Percentiles rank a stretch among this genome's conserved stretches.
Conservation (phyloP, 2,113 vertebrate species). For the Spea bombifrons region DNA sequence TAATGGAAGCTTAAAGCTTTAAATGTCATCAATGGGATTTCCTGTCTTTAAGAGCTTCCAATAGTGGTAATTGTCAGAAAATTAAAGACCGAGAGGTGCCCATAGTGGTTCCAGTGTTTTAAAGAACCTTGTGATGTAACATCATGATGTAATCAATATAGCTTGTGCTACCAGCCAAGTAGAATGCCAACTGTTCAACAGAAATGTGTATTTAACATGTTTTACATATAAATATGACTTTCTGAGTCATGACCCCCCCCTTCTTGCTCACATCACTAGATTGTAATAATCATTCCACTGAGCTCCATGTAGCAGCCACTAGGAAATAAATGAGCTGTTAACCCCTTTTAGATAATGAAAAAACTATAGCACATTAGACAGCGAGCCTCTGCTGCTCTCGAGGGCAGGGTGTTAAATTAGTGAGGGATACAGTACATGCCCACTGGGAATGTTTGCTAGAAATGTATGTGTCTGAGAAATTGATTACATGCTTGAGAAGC, state of each 20-base stretch:
- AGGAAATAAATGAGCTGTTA: not conserved
- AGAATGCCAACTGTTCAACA: not conserved
- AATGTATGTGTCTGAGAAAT: slow-evolving; percentile 39
- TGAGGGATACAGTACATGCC: slow-evolving; percentile 34
- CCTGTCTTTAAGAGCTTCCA: slow-evolving; percentile 1
- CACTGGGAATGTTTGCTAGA: slow-evolving; percentile 40
- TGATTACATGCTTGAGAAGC: slow-evolving; percentile 41
- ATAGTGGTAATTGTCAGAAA: slow-evolving; percentile 20
- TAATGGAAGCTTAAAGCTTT: slow-evolving; percentile 3
- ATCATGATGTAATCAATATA: not conserved
- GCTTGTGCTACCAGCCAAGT: too few relatives aligned
- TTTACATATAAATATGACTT: too few relatives aligned
- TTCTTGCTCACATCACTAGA: too few relatives aligned
- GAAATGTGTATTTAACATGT: too few relatives aligned
- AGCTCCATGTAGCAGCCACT: not conserved
- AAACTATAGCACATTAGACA: not conserved
- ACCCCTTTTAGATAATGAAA: slow-evolving; percentile 1
- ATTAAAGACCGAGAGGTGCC: not conserved
- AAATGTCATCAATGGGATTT: slow-evolving; percentile 9
- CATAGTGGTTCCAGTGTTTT: not conserved
- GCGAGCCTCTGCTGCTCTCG: slow-evolving; percentile 4
- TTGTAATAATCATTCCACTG: not conserved
- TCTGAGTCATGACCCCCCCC: not conserved
- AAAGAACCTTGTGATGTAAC: not conserved
- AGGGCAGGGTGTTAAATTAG: slow-evolving; percentile 25